phyloP scores from a whole-genome alignment of 2,113 vertebrate genomes.

The Semnornis frantzii region DNA sequence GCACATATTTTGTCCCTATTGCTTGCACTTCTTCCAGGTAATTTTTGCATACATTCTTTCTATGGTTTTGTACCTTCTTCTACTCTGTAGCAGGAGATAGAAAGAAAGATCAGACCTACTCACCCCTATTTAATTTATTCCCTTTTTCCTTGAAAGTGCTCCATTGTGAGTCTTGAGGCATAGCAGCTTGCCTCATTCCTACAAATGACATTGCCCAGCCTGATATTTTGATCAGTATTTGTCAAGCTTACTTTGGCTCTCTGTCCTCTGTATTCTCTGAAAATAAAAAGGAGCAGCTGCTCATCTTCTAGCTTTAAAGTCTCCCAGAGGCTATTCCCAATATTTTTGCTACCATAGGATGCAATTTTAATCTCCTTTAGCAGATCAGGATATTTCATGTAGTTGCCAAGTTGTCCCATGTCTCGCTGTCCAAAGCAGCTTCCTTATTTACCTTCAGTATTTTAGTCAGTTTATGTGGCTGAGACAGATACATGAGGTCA shows the following conservation, averaged over 20 bases:
- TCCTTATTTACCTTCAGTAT: background rate
- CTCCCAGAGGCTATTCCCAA: background rate
- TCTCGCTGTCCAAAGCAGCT: background rate
- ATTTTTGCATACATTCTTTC: background rate
- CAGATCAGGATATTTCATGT: background rate
- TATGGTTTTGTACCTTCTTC: background rate
- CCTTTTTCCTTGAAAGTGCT: background rate
- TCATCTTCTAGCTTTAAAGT: background rate
- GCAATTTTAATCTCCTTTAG: background rate
- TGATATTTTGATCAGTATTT: background rate
- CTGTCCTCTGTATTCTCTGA: background rate
- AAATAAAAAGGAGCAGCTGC: background rate
- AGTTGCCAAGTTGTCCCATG: background rate
- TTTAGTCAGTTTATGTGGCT: background rate
- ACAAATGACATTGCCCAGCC: background rate
- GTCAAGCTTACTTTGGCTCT: background rate
- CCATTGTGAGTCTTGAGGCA: background rate
- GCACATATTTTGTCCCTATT: background rate
- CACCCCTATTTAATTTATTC: background rate
- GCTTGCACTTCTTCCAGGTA: background rate
- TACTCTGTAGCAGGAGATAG: background rate
- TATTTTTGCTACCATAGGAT: background rate
- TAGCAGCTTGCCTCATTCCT: background rate
- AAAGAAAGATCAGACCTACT: background rate
- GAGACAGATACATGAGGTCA: background rate